Percentiles rank a stretch among this genome's conserved stretches.
Conservation (phyloP, 2,888 invertebrate genomes). For the Nymphalis urticae region DNA sequence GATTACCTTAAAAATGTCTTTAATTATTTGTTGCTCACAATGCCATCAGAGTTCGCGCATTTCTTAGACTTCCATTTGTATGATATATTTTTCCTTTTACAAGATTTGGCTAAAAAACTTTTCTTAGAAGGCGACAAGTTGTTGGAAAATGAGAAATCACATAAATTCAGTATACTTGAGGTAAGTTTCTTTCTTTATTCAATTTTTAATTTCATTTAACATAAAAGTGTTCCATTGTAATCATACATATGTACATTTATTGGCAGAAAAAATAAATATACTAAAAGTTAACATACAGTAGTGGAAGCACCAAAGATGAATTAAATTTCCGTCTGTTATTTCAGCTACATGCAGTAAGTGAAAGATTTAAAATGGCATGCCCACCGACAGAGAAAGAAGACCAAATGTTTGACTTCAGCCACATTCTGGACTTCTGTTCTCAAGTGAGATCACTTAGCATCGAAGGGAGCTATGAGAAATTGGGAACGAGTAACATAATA, state of each 20-base stretch:
- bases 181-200: slow-evolving; percentile 64
- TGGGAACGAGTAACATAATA: slow-evolving; percentile 92
- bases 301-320: background rate
- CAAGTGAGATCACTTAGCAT: slow-evolving; percentile 87
- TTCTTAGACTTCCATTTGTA: slow-evolving; percentile 95
- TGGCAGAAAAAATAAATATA: no score
- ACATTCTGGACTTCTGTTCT: slow-evolving; percentile 93
- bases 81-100: slow-evolving; percentile 92
- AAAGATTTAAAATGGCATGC: slow-evolving; percentile 92
- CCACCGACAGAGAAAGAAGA: slow-evolving; percentile 89
- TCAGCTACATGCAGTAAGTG: slow-evolving; percentile 94
- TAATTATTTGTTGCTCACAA: slow-evolving; percentile 20
- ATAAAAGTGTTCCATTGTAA: no score
- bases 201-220: no score
- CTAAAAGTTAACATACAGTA: background rate
- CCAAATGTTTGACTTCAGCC: slow-evolving; percentile 93
- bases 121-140: slow-evolving; percentile 88
- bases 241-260: no score
- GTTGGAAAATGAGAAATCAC: slow-evolving; percentile 82
- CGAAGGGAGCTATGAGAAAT: slow-evolving; percentile 84
- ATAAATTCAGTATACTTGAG: slow-evolving; percentile 89
- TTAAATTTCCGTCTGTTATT: slow-evolving; percentile 48
- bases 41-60: slow-evolving; percentile 70
- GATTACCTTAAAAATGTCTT: slow-evolving; percentile 29
- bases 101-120: slow-evolving; percentile 89